These are phyloP conservation scores for Polypedilum pembai DNA, from an alignment of 1,140 invertebrate genomes.

Conservation along the genomic window DNA sequence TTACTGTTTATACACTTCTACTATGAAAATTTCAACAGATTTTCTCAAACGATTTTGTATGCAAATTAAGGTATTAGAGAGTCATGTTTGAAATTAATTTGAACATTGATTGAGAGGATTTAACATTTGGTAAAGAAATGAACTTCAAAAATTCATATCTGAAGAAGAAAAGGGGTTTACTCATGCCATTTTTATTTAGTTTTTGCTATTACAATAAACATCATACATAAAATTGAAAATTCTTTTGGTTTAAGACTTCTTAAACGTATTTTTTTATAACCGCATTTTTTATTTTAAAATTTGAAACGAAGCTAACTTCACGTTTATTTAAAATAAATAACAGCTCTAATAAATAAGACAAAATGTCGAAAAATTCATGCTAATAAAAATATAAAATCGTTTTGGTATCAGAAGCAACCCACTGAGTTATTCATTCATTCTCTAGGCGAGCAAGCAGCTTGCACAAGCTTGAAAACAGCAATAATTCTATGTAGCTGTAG, in stretches of 20 bases:
- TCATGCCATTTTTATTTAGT: constrained; percentile 2
- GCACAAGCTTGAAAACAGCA: background rate
- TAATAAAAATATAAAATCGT: background rate
- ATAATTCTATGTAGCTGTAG: background rate
- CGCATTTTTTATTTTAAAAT: too few relatives aligned
- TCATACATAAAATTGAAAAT: too few relatives aligned
- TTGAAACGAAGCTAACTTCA: too few relatives aligned
- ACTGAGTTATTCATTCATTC: background rate
- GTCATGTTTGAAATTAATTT: constrained; percentile 19
- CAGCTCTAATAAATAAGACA: too few relatives aligned
- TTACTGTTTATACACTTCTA: background rate
- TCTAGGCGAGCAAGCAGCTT: background rate
- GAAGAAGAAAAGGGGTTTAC: background rate
- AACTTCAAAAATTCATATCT: background rate
- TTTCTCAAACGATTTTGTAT: background rate
- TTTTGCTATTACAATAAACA: background rate
- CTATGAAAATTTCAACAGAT: constrained; percentile 12
- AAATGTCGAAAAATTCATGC: background rate
- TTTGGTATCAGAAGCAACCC: background rate
- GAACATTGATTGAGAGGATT: constrained; percentile 9
- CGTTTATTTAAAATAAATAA: too few relatives aligned
- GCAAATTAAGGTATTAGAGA: constrained; percentile 13
- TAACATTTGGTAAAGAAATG: background rate
- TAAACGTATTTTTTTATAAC: too few relatives aligned
- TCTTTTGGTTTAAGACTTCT: too few relatives aligned